Evolutionary conservation across 2,113 vertebrate species (phyloP), one percentile per base, ranked within the genome.

Genomic region (Struthidea cinerea): DNA sequence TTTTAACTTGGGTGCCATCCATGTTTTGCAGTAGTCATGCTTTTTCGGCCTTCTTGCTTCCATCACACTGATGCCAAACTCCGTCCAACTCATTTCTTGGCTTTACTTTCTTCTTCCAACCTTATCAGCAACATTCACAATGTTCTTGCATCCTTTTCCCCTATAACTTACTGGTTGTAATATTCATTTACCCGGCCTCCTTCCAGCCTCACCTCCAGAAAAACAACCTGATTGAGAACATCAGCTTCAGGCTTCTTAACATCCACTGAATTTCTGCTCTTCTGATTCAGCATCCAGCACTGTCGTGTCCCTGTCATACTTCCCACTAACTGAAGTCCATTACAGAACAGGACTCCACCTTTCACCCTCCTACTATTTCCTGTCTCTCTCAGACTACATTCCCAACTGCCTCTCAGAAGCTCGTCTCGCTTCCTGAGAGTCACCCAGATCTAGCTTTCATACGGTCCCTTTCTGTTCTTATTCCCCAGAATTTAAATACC

Each of bases 1-100:
- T 94, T 95, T 70, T 60, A 81, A 90, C 73, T 92, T 90, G 88
- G 87, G 90, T 86, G 90, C 68, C 69, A 91, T 95, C 92, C 88
- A 93, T 41, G 15, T 86, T 95, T 94, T 90, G 86, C 71, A 77
- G 61, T 67, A 85, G 81, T 95, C 68, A 32, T 6, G 14, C 79
- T 92, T 94, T 84, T 94, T 63, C 81, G 96, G 49, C 78, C 74
- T 91, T 87, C 89, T 83, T 93, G 65, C 61, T 91, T 93, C 65
- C 65, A 74, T 87, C 49, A 70, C n/a, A 64, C 12, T 24, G 82
- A 84, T 73, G 78, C 77, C 65, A 61, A 91, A 75, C 87, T 87
- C 65, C 3, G 0, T 91, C 65, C 53, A 89, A 77, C 86, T 92
- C 20, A 32, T 46, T 89, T 75, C 39, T 89, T 87, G 70, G 64